Percentiles rank a stretch among this genome's conserved stretches.
Evolutionary conservation across 2,888 invertebrate genomes (phyloP).

Genomic region (Cylindroiulus punctatus): DNA sequence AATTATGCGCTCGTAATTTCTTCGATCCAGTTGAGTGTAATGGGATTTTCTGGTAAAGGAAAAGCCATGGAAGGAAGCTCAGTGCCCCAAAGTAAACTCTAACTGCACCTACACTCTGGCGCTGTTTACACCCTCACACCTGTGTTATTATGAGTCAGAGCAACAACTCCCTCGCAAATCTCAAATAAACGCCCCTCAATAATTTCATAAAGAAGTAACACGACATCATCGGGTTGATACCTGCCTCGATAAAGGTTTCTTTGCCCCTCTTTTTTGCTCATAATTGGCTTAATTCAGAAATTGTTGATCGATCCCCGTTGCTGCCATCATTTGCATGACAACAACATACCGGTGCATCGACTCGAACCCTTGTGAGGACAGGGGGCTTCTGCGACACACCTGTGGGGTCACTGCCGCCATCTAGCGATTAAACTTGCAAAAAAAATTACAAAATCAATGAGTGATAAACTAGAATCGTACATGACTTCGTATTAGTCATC

Average conservation of each 20-base stretch:
- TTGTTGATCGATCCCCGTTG: neutral
- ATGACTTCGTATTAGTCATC: too few species aligned
- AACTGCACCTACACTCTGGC: slow-evolving; percentile 24
- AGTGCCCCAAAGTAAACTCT: neutral
- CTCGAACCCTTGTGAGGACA: neutral
- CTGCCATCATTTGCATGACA: slow-evolving; percentile 17
- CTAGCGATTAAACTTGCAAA: slow-evolving; percentile 6
- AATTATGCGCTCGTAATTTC: neutral
- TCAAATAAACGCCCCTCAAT: slow-evolving; percentile 35
- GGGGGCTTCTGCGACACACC: neutral
- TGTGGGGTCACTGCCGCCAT: neutral
- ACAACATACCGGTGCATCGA: neutral
- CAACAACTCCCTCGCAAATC: slow-evolving; percentile 44
- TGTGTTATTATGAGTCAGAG: slow-evolving; percentile 34
- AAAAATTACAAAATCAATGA: neutral
- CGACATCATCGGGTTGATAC: slow-evolving; percentile 10
- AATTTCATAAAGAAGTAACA: neutral
- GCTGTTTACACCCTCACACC: slow-evolving; percentile 49
- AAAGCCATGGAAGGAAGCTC: neutral
- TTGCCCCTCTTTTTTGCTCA: neutral
- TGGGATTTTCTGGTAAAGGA: neutral
- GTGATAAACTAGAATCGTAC: too few species aligned
- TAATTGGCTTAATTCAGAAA: slow-evolving; percentile 3
- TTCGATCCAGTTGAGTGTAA: neutral
- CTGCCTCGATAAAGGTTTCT: neutral